Conservation (phyloP, 2,113 vertebrate genomes). For the Indicator maculatus region DNA sequence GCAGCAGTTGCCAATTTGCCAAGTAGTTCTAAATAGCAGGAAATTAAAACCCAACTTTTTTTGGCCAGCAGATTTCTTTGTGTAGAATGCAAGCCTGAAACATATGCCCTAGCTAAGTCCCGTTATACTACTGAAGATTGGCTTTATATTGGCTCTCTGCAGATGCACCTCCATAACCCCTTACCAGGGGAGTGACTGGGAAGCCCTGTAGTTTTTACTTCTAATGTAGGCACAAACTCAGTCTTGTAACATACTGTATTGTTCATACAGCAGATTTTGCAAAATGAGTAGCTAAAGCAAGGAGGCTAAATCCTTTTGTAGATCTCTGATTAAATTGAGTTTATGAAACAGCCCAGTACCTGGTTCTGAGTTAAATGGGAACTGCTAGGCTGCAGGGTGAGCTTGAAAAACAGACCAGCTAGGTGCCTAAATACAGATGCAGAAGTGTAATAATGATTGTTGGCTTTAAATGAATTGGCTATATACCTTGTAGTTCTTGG, state of each 20-base stretch:
- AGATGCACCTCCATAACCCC: conserved; percentile 14
- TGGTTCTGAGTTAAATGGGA: neutral
- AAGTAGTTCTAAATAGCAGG: conserved; percentile 24
- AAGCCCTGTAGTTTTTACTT: neutral
- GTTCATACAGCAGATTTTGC: neutral
- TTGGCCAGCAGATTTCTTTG: conserved; percentile 11
- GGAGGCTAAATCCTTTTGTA: neutral
- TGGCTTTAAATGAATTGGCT: conserved; percentile 1
- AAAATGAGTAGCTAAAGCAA: neutral
- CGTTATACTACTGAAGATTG: neutral
- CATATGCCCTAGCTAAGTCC: neutral
- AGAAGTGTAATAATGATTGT: neutral
- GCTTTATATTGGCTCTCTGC: conserved; percentile 18
- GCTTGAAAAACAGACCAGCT: neutral
- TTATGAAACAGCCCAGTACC: neutral
- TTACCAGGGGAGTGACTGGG: neutral
- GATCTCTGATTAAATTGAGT: neutral
- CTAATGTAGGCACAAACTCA: neutral
- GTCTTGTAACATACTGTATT: neutral
- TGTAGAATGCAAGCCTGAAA: neutral
- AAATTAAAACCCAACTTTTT: conserved; percentile 12
- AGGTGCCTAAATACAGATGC: conserved; percentile 29
- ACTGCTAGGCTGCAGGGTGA: neutral
- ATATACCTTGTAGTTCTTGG: neutral
- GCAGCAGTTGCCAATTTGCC: conserved; percentile 28